A percentile compares a stretch with the other conserved stretches of the same genome.
Evolutionary conservation across 2,888 invertebrate genomes (phyloP).

Genomic region (Vesta saturnalis): DNA sequence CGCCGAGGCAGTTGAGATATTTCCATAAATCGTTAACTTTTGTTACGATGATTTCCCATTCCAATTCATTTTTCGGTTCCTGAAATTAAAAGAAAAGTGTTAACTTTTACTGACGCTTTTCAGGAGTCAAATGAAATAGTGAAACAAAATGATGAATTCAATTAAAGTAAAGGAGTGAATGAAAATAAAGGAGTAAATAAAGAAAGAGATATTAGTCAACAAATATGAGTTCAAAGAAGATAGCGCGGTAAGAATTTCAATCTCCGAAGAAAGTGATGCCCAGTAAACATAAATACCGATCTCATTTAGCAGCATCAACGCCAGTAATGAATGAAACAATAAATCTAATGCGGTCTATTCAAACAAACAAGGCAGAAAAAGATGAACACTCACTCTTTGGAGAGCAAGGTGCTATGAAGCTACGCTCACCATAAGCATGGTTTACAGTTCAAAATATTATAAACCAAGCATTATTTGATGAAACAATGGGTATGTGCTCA

Average conservation of each 20-base stretch:
- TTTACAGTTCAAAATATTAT: too few species aligned
- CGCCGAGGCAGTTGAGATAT: too few species aligned
- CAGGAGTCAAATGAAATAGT: too few species aligned
- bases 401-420: not conserved
- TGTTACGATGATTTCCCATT: too few species aligned
- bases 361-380: not conserved
- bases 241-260: not conserved
- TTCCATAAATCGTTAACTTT: too few species aligned
- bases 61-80: too few species aligned
- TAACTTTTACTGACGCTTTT: too few species aligned
- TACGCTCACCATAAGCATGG: not conserved
- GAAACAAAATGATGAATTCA: not conserved
- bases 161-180: not conserved
- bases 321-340: not conserved
- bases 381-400: not conserved
- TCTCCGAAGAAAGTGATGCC: not conserved
- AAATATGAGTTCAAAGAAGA: not conserved
- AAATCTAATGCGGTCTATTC: slow-evolving; percentile 1
- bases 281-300: not conserved
- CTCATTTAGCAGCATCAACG: too few species aligned
- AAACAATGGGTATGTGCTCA: too few species aligned
- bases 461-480: too few species aligned
- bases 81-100: too few species aligned
- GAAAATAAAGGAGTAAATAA: not conserved
- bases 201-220: not conserved